Evolutionary conservation across 2,888 invertebrate species (phyloP), one percentile per base, ranked within the genome.

Genomic region (Hypsopygia costalis): DNA sequence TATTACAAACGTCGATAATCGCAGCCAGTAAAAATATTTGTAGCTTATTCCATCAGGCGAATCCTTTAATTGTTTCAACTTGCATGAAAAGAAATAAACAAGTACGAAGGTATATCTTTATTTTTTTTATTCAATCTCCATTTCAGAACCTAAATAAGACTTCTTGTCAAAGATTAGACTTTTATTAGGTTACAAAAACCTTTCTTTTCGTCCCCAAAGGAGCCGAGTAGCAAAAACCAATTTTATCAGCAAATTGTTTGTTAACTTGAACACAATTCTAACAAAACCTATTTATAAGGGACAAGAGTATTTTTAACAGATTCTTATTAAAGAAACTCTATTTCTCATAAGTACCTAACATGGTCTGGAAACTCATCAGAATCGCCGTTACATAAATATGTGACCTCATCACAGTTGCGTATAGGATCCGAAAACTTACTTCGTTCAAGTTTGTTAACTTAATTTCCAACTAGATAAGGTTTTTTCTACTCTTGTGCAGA

Each of bases 401-500:
- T 36, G 9, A 10, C 10, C 9, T 29, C 10, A 29, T 29, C 5
- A 6, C 10, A n/a, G 7, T 11, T 31, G 21, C 11, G 8, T 11
- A 61, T 54, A 51, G 46, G 34, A 46, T 42, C 52, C 51, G 40
- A 41, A 47, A 50, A 69, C 63, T 59, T 65, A 52, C 45, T 40
- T 45, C 49, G 43, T 52, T 52, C 39, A 65, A 70, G 55, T 71
- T 69, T 49, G 47, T 46, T 63, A 70, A 68, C 63, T 65, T 58
- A 56, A 62, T 72, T 64, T 60, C 47, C 38, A 47, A 59, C 56
- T 55, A 61, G 64, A 70, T 65, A 64, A 59, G 59, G 49, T 52
- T 57, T 66, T 61, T 25, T 25, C 5, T 53, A 11, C 32, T 32
- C 25, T 32, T 25, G 31, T 31, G 11, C 34, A 20, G 34, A 20